Conservation (phyloP, 2,113 vertebrate species). For the Electrona antarctica region DNA sequence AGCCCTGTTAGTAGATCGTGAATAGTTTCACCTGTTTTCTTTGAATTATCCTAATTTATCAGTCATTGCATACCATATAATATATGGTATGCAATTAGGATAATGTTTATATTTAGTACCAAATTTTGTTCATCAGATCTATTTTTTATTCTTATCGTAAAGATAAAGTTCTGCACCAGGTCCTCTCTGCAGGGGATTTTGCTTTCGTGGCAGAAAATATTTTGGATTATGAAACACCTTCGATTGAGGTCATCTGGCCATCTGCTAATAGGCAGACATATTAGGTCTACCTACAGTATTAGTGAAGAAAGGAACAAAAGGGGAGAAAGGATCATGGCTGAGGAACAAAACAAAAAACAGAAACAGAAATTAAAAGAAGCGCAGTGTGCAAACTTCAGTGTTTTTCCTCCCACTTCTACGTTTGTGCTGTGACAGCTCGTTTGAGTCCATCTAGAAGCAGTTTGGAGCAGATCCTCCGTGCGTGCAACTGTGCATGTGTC, state of each 20-base stretch:
- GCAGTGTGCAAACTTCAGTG: not conserved
- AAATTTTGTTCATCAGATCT: too few species aligned
- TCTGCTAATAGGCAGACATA: constrained; percentile 38
- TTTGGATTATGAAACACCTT: constrained; percentile 22
- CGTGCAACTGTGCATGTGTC: constrained; percentile 1
- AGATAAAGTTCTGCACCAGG: not conserved
- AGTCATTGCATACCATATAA: too few species aligned
- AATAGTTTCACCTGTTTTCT: too few species aligned
- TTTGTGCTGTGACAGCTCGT: constrained; percentile 29
- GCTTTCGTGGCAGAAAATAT: constrained; percentile 21
- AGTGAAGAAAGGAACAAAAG: constrained; percentile 18
- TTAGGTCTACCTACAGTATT: constrained; percentile 20
- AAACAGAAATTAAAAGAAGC: constrained; percentile 11
- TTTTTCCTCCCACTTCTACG: constrained; percentile 3
- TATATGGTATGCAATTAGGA: too few species aligned
- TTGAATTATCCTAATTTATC: too few species aligned
- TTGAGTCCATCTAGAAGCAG: constrained; percentile 42
- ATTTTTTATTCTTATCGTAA: too few species aligned
- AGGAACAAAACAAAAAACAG: constrained; percentile 15
- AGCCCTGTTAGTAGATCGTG: too few species aligned
- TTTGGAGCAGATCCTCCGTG: constrained; percentile 31
- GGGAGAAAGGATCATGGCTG: not conserved
- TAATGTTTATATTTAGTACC: too few species aligned
- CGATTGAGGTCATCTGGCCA: constrained; percentile 23
- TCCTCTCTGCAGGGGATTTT: not conserved